Percentiles rank a stretch among this genome's conserved stretches.
Evolutionary conservation across 2,113 vertebrate genomes (phyloP).

Genomic region (Cettia cetti): DNA sequence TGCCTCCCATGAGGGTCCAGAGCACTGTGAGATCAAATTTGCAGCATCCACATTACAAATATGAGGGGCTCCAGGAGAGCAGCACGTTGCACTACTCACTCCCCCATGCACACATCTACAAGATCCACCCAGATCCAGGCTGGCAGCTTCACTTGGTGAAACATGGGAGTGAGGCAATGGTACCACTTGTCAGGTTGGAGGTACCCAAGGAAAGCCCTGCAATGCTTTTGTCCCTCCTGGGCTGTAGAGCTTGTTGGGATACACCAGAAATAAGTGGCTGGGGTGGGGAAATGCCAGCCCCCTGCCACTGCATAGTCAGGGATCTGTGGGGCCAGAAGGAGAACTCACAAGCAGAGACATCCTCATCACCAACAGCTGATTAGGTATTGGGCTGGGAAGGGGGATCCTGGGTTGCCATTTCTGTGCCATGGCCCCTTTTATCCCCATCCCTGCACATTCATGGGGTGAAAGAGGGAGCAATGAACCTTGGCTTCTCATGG

Average conservation of each 20-base stretch:
- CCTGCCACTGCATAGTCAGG: background rate
- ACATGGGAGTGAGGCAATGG: background rate
- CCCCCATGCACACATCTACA: fast-evolving
- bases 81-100: fast-evolving
- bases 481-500: fast-evolving
- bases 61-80: background rate
- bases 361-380: background rate
- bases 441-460: fast-evolving
- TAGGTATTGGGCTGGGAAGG: background rate
- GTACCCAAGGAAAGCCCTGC: background rate
- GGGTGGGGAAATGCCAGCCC: background rate
- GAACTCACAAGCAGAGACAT: background rate
- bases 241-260: background rate
- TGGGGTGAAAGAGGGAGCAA: background rate
- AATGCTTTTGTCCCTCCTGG: background rate
- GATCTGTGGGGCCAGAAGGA: background rate
- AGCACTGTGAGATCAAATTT: background rate
- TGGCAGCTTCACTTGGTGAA: background rate
- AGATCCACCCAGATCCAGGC: background rate
- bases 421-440: background rate
- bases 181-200: background rate
- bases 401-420: fast-evolving
- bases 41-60: background rate
- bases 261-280: background rate
- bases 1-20: background rate